Evolutionary conservation across 30 jellyfish, hydroid and myxozoan species (phyloP), one percentile per base, ranked within the genome.

Genomic region (Hydractinia echinata): DNA sequence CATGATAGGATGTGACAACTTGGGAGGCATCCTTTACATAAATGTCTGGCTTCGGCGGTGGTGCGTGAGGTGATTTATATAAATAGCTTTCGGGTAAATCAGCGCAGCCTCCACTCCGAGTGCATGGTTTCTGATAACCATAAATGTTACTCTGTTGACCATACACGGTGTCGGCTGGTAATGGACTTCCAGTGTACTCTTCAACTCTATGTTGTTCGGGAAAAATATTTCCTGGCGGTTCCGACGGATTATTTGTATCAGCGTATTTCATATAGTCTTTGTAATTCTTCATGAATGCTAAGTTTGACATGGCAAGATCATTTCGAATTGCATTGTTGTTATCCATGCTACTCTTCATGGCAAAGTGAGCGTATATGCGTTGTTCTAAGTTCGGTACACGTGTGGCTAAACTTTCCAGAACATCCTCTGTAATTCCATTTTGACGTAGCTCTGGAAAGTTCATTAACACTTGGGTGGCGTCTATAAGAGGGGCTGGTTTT

Each of bases 231-330:
- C 30, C 88, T 78, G 81, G 66, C 66, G 50, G 11, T 61, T 67
- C 16, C 52, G 82, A 49, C 56, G 83, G 61, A 84, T 91, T 78
- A 50, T 61, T 82, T 30, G 85, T 77, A 39, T 55, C 53, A 52
- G 53, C 60, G 60, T 77, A 77, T 5, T 51, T 77, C 50, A 84
- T 51, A 53, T 84, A 84, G n/a, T 89, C 97, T 30, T 89, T 76
- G 66, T 84, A 89, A 51, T 89, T 89, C 68, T 89, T 89, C 97
- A 89, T 89, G 60, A 89, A 89, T 30, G 90, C 97, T 16, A 89
- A 73, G 66, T 83, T 89, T 18, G 95, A 84, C n/a, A 84, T 84
- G 5, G 95, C 97, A 11, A 89, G 89, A 16, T 89, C 97, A 61
- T 77, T 77, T 49, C 89, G 76, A 76, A 84, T 85, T 19, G 81